These are phyloP conservation scores for Drosophila sordidula DNA, from an alignment of 2,888 invertebrate species.

Conservation along the genomic window DNA sequence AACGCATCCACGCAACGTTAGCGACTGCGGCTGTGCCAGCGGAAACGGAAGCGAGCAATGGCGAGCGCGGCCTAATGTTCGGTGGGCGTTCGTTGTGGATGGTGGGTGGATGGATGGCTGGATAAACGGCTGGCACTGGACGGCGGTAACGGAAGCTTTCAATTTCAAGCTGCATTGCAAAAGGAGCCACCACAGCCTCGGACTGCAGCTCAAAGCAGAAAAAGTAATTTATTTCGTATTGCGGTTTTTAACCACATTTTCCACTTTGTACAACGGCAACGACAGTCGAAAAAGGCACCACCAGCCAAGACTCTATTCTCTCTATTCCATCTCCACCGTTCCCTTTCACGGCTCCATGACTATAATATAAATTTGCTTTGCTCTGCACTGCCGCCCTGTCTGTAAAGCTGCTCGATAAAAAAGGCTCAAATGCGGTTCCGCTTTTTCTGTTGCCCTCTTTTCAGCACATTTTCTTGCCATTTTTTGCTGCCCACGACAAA, in stretches of 20 bases:
- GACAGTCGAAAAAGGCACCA: conserved; percentile 66
- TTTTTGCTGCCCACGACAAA: conserved; percentile 55
- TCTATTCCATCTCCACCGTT: conserved; percentile 10
- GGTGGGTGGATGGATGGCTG: conserved; percentile 21
- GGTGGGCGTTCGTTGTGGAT: conserved; percentile 27
- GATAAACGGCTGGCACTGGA: conserved; percentile 62
- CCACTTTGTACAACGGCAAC: conserved; percentile 78
- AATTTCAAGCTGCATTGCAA: conserved; percentile 75
- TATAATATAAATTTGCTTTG: conserved; percentile 72
- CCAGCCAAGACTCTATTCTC: conserved; percentile 46
- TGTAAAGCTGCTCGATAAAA: conserved; percentile 71
- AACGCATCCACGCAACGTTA: conserved; percentile 22
- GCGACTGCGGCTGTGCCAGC: conserved; percentile 30
- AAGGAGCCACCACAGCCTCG: conserved; percentile 54
- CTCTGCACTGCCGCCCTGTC: conserved; percentile 39
- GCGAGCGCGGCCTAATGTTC: conserved; percentile 73
- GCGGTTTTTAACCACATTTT: conserved; percentile 81
- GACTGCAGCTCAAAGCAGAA: conserved; percentile 76
- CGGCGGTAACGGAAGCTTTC: conserved; percentile 73
- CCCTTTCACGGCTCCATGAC: conserved; percentile 36
- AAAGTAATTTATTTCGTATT: conserved; percentile 80
- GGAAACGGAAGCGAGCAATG: conserved; percentile 76
- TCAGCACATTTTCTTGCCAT: conserved; percentile 69
- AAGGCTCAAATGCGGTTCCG: conserved; percentile 78
- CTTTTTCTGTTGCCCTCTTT: conserved; percentile 64